Evolutionary conservation across 2,113 vertebrate species (phyloP), one percentile per base, ranked within the genome.

Genomic region (Thunnus thynnus): DNA sequence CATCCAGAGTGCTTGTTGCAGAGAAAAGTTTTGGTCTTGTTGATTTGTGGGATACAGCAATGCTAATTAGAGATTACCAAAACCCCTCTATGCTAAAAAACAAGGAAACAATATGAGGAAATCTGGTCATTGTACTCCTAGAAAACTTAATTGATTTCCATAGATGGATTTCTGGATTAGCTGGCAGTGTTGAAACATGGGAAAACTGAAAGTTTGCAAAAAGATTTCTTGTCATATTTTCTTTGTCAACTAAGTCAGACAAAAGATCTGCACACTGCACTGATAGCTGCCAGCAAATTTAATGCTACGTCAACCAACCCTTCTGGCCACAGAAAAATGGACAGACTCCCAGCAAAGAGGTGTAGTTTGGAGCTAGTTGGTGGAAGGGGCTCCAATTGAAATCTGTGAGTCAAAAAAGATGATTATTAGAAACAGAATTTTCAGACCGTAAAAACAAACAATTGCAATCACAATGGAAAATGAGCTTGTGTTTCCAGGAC

Each of bases 131-230:
- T 44, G 11, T 5, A 12, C 17, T 63, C 47, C 27, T n/a, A 25
- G 25, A 60, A 50, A 30, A 30, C 27, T 30, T 30, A 30, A 30
- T 30, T 30, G 27, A 41, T 41, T 41, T 41, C 36, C 36, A 41
- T 41, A 10, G 36, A 41, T 41, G 7, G 36, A 72, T 73, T 73
- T 61, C 50, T 71, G 57, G 64, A 62, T 50, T 44, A 8, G 18
- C 12, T 25, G n/a, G 47, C 22, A 41, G 71, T 2, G 2, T 46
- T 20, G 16, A 56, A 47, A 30, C 22, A 10, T 13, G 46, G 18
- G 27, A 30, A 30, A 30, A 30, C 27, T 20, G 8, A 46, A 25
- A n/a, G 36, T 55, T 32, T 4, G 47, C 14, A 2, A 30, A 27
- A 16, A 63, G 36, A 64, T 17, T 17, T 56, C 0, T 47, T 1